Base-by-base conservation (phyloP, 2,888 invertebrate species). In the Pseudanteris insignis region DNA sequence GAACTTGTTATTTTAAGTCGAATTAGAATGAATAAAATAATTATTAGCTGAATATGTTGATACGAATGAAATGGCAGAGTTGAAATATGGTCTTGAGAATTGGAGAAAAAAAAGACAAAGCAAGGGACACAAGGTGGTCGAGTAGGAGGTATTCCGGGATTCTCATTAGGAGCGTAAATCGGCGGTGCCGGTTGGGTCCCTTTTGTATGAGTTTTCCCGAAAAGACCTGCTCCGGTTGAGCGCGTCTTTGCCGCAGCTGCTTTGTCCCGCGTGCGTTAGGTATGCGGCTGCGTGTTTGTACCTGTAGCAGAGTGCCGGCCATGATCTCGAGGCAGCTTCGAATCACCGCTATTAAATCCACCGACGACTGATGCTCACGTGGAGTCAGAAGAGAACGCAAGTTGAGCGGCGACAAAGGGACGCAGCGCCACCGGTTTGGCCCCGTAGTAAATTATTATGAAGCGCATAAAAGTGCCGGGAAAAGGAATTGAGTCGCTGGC, bases 391-490 rank as follows among this genome's bases (percentile, higher is more conserved):
- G 44, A 51, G 44, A 37, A n/a, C 36, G 55, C 53, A 54, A 55
- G 38, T 38, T 34, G 40, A 46, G 55, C 40, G 34, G 46, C 55
- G 50, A 50, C 55, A 61, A 50, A 61, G 46, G 46, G 48, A 36
- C 40, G 15, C 11, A 34, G 15, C 12, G 36, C 37, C 38, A n/a
- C n/a, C n/a, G n/a, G n/a, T n/a, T n/a, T n/a, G 46, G 24, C 41
- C 40, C 36, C 28, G 8, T n/a, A 51, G 55, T 61, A 55, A 50
- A 61, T 61, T 61, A 61, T 50, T 55, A 50, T 46, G 54, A 47
- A 37, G 50, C 50, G 29, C 41, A 57, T 47, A 47, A 62, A 60
- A 53, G n/a, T 29, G 28, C 30, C 43, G 40, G 26, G 28, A 38
- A 50, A 44, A 41, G 37, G 26, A 50, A 37, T 47, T 38, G 18